Base-by-base conservation (phyloP, 2,797 vertebrate species). In the Halcyon smyrnensis region DNA sequence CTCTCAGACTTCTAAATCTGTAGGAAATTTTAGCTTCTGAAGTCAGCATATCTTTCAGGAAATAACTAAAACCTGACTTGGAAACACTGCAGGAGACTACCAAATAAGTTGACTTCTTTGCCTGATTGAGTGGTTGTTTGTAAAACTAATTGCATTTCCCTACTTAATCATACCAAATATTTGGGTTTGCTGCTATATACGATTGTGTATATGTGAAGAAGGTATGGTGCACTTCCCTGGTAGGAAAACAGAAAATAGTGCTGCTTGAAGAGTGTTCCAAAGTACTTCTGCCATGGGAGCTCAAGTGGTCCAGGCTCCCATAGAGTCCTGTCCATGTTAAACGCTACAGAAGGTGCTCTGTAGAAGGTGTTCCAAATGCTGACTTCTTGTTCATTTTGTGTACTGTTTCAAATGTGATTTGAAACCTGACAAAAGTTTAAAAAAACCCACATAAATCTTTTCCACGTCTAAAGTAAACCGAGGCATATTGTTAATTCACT, bases 141-240 rank as follows among this genome's bases (percentile, higher is more conserved):
- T 93, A 90, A 91, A 96, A 93, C 56, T 70, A 79, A 84, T 39
- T 67, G 60, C 14, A 4, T 73, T 95, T 95, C 91, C 60, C 45
- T 53, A 74, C 75, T 36, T 70, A 78, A 60, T 53, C 36, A 24
- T n/a, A 84, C 39, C 45, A 77, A 68, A 89, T 50, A 63, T 41
- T 71, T 69, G 24, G 1, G 48, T 74, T 84, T 89, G 32, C 79
- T 88, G 36, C 63, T 50, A 7, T 53, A 28, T 60, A 16, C 84
- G 69, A 57, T 86, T 84, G 27, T 28, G 39, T 90, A n/a, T 84
- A 68, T 80, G 28, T 76, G 69, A 84, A 88, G 43, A 93, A 63
- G 75, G 28, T 78, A 15, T 91, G 53, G 21, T 78, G 32, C 36
- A 56, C 63, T 95, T 84, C 8, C 51, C 60, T 84, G 53, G 24